Conservation (phyloP, 2,113 vertebrate species). For the Scopus umbretta region DNA sequence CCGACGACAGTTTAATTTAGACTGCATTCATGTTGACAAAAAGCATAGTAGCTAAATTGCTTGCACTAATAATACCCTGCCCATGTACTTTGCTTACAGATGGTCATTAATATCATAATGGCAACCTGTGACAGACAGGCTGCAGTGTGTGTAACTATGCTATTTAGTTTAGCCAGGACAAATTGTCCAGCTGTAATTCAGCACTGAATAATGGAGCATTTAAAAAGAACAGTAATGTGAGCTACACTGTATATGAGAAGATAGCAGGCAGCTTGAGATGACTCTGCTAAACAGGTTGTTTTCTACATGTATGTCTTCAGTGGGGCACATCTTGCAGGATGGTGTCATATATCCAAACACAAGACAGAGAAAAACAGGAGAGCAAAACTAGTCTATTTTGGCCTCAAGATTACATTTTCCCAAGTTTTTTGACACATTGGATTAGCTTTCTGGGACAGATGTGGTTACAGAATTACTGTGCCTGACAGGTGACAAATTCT, state of each 20-base stretch:
- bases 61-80: conserved; percentile 6
- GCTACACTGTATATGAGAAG: not conserved
- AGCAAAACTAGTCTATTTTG: not conserved
- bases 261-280: not conserved
- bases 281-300: not conserved
- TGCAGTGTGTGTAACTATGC: not conserved
- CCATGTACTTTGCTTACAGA: conserved; percentile 10
- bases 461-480: not conserved
- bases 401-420: not conserved
- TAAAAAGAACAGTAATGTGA: not conserved
- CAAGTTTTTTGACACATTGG: not conserved
- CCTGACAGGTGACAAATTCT: not conserved
- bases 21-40: not conserved
- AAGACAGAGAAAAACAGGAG: not conserved
- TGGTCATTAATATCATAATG: conserved; percentile 26
- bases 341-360: not conserved
- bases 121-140: not conserved
- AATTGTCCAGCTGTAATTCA: not conserved
- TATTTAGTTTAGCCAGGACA: not conserved
- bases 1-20: conserved; percentile 29
- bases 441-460: not conserved
- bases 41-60: not conserved
- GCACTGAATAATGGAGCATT: not conserved
- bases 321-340: not conserved
- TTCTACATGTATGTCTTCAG: not conserved